These are phyloP conservation scores for Drosophila persimilis DNA, from an alignment of 1,140 invertebrate species.

Conservation along the genomic window DNA sequence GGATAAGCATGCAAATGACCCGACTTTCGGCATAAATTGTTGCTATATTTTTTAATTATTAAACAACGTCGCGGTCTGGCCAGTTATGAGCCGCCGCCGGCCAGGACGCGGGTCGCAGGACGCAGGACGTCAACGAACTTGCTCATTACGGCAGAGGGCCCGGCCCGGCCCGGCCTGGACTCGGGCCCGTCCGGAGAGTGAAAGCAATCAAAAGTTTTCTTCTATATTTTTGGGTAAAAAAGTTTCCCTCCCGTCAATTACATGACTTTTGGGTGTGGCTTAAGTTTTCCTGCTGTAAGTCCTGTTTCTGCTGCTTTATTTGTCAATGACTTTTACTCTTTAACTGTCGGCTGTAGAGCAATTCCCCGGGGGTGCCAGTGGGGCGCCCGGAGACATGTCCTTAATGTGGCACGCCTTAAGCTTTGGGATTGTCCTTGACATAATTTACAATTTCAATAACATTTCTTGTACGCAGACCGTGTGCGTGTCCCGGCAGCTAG, in stretches of 20 bases:
- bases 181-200: neutral
- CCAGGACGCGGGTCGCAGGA: neutral
- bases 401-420: constrained; percentile 14
- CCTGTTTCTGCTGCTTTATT: constrained; percentile 36
- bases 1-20: constrained; percentile 65
- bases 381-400: constrained; percentile 23
- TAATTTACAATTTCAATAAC: constrained; percentile 80
- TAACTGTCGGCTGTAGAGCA: constrained; percentile 60
- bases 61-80: constrained; percentile 55
- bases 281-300: neutral
- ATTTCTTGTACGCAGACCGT: constrained; percentile 23
- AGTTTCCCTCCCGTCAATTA: constrained; percentile 67
- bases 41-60: constrained; percentile 67
- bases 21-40: constrained; percentile 27
- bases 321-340: constrained; percentile 74
- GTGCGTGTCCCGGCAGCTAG: constrained; percentile 23
- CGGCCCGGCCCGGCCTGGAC: no score
- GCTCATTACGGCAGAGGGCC: constrained; percentile 52
- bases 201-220: constrained; percentile 66
- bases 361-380: constrained; percentile 35
- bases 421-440: constrained; percentile 66
- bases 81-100: constrained; percentile 16
- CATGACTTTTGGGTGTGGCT: constrained; percentile 28
- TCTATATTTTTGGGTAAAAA: constrained; percentile 24
- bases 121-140: constrained; percentile 47